Percentiles rank a stretch among this genome's conserved stretches.
phyloP scores from a whole-genome alignment of 2,888 invertebrate genomes.

The Coelinius sp. region DNA sequence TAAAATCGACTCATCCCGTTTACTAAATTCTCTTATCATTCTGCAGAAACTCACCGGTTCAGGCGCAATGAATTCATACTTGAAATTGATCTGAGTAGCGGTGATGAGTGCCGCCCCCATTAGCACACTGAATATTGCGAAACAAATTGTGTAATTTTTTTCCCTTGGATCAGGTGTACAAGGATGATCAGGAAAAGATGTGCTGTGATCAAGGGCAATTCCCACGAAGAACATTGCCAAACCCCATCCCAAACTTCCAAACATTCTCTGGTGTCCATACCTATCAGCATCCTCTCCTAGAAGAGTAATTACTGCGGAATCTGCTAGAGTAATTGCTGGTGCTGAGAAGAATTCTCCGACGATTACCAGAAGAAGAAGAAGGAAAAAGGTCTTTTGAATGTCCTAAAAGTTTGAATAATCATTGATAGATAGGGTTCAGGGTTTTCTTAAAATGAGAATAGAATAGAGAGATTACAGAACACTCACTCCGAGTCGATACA shows the following conservation, averaged over 20 bases:
- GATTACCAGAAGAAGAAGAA: slow-evolving; percentile 90
- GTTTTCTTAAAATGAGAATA: neutral
- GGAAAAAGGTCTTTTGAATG: slow-evolving; percentile 96
- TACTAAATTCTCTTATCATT: too few species aligned
- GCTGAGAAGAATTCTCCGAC: slow-evolving; percentile 98
- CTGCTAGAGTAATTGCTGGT: slow-evolving; percentile 95
- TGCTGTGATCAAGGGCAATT: slow-evolving; percentile 96
- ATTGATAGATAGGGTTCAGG: neutral
- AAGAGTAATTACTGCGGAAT: slow-evolving; percentile 90
- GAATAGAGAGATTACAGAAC: neutral
- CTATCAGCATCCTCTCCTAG: slow-evolving; percentile 91
- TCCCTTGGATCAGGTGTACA: slow-evolving; percentile 92
- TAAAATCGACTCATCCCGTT: neutral
- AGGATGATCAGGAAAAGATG: slow-evolving; percentile 93
- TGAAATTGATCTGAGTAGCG: slow-evolving; percentile 86
- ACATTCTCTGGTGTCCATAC: slow-evolving; percentile 98
- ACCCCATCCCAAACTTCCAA: slow-evolving; percentile 98
- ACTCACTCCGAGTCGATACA: slow-evolving; percentile 80
- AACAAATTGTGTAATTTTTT: slow-evolving; percentile 98
- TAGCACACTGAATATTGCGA: slow-evolving; percentile 96
- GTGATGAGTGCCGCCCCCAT: slow-evolving; percentile 96
- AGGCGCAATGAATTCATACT: slow-evolving; percentile 67
- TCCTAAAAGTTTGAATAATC: slow-evolving; percentile 73
- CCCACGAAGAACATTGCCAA: slow-evolving; percentile 99
- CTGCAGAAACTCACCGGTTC: slow-evolving; percentile 65